These are phyloP conservation scores for Rhombomys opimus DNA, from an alignment of 2,113 vertebrate species.

Conservation along the genomic window DNA sequence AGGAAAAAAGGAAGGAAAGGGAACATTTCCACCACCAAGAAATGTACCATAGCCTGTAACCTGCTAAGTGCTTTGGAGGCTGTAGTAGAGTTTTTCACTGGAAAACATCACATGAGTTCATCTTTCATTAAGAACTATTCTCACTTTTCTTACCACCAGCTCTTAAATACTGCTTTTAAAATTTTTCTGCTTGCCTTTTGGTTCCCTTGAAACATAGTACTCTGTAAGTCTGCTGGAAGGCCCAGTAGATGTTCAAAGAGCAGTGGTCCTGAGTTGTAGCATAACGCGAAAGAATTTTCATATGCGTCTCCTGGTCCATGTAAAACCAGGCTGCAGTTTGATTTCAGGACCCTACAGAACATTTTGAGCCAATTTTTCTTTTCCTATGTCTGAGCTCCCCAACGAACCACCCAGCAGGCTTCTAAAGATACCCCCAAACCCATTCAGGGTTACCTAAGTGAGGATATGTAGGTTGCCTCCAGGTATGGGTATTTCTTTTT, in stretches of 20 bases:
- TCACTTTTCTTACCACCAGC: neutral
- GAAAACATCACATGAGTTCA: constrained; percentile 31
- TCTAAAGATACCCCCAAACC: neutral
- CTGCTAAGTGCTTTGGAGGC: neutral
- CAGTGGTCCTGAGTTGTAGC: neutral
- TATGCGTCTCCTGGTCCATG: neutral
- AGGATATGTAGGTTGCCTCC: neutral
- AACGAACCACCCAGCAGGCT: neutral
- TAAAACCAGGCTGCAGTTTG: neutral
- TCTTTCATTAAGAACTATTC: neutral
- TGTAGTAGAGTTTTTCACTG: neutral
- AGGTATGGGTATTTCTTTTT: constrained; percentile 1
- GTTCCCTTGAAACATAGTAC: neutral
- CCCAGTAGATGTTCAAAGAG: neutral
- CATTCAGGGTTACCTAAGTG: neutral
- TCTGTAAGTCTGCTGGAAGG: neutral
- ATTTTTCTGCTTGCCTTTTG: neutral
- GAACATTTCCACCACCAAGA: neutral
- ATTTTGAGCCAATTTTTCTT: constrained; percentile 14
- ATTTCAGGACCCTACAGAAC: constrained; percentile 19
- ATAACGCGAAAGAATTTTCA: constrained; percentile 5
- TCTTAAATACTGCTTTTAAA: neutral
- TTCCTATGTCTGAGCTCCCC: neutral
- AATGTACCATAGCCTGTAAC: neutral
- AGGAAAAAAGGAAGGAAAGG: neutral